These are phyloP conservation scores for Steinernema feltiae DNA, from an alignment of 1,140 invertebrate species.

Conservation along the genomic window DNA sequence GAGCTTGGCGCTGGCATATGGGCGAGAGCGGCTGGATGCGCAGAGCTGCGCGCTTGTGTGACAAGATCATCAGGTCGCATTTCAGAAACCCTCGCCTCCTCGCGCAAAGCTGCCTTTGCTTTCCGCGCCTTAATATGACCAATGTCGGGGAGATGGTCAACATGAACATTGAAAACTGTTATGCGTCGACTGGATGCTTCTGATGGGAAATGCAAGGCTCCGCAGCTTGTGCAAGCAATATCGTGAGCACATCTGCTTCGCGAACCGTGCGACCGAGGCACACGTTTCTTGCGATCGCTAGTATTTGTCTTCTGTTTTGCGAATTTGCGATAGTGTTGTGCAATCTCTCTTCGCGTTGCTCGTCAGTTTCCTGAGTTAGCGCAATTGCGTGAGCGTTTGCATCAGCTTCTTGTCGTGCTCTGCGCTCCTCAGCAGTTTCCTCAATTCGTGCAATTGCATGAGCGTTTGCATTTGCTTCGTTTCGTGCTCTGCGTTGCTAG, in stretches of 20 bases:
- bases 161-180: neutral
- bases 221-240: neutral
- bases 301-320: neutral
- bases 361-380: neutral
- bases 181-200: neutral
- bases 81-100: neutral
- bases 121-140: neutral
- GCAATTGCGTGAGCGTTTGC: neutral
- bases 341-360: neutral
- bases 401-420: too few species aligned
- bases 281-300: neutral
- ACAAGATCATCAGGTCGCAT: neutral
- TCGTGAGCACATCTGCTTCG: neutral
- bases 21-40: neutral
- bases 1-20: neutral
- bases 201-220: neutral
- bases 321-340: neutral
- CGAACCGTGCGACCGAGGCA: neutral
- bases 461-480: too few species aligned
- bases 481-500: too few species aligned
- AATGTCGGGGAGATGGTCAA: neutral
- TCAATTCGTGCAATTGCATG: too few species aligned
- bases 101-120: neutral
- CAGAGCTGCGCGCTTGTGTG: neutral
- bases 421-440: too few species aligned